phyloP scores from a whole-genome alignment of 2,113 vertebrate species.

The Pseudonaja textilis region DNA sequence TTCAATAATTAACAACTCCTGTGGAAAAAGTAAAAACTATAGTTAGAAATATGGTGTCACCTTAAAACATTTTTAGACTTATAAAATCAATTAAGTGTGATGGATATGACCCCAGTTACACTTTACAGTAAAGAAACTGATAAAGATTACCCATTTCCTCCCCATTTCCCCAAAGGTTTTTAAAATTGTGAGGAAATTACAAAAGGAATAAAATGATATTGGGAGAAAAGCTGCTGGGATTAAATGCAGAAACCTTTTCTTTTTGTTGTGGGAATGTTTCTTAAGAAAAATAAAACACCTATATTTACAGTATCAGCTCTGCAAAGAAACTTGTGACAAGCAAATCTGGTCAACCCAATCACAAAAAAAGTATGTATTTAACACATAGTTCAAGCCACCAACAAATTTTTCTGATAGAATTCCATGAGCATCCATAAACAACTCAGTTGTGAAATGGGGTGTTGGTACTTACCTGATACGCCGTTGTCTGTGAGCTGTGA shows the following conservation, averaged over 20 bases:
- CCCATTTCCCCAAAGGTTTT: neutral
- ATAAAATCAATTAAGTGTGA: neutral
- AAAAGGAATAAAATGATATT: neutral
- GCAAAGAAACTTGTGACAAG: neutral
- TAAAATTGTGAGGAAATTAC: neutral
- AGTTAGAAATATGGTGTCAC: neutral
- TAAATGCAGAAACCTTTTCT: neutral
- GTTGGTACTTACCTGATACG: no score
- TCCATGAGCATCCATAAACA: neutral
- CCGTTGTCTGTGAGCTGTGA: no score
- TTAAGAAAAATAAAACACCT: neutral
- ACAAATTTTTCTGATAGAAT: neutral
- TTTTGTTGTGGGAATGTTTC: neutral
- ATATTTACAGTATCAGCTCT: neutral
- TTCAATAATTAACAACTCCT: neutral
- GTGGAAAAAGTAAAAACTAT: neutral
- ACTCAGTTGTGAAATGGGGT: no score
- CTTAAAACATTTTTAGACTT: neutral
- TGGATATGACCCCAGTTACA: neutral
- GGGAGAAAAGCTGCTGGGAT: neutral
- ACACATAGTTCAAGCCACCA: no score
- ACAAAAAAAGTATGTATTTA: neutral
- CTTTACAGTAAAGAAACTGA: neutral
- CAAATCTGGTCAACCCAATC: neutral
- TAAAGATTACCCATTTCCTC: neutral